These are phyloP conservation scores for Diceros bicornis DNA, from an alignment of 2,797 vertebrate genomes.

Conservation along the genomic window DNA sequence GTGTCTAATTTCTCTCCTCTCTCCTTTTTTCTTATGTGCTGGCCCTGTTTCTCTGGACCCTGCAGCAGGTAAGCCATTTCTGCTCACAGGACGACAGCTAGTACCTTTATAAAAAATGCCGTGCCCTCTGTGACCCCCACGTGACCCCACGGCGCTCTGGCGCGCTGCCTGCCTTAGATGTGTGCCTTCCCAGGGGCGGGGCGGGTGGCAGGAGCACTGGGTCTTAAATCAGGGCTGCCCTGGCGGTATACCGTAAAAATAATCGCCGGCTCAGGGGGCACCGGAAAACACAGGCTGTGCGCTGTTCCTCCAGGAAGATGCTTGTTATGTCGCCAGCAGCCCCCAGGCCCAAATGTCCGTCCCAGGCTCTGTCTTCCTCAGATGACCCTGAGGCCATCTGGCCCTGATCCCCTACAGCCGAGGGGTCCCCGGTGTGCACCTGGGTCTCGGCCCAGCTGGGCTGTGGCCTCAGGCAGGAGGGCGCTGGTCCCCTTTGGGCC, in stretches of 20 bases:
- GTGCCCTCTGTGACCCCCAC: background rate
- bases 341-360: background rate
- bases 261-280: slow-evolving; percentile 34
- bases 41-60: slow-evolving; percentile 46
- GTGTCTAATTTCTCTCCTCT: background rate
- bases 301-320: slow-evolving; percentile 7
- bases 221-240: background rate
- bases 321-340: slow-evolving; percentile 24
- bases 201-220: background rate
- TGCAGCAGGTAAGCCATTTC: slow-evolving; percentile 36
- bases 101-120: background rate
- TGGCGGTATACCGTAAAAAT: slow-evolving; percentile 57
- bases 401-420: fast-evolving
- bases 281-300: slow-evolving; percentile 34
- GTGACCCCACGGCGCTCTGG: background rate
- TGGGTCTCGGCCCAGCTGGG: background rate
- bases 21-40: background rate
- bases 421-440: background rate
- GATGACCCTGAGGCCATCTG: slow-evolving; percentile 25
- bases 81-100: background rate
- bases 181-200: background rate
- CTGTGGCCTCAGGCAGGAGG: background rate
- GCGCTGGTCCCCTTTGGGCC: background rate
- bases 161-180: background rate
- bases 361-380: background rate